These are phyloP conservation scores for Porites cylindrica DNA, from an alignment of 92 coral and sea anemone species.

Conservation along the genomic window DNA sequence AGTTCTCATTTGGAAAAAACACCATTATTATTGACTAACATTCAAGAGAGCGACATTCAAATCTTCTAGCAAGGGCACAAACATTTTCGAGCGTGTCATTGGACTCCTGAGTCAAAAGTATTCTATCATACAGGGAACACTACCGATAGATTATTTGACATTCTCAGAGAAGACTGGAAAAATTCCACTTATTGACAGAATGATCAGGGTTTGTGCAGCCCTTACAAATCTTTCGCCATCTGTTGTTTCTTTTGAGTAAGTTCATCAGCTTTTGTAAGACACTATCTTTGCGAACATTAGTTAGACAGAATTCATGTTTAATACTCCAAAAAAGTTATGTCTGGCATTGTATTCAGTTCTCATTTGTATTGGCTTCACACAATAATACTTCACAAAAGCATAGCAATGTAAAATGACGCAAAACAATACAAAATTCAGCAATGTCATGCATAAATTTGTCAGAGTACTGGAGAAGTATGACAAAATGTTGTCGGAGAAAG, in stretches of 20 bases:
- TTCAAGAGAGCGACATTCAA: slow-evolving; percentile 22
- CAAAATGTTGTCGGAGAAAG: too few species aligned
- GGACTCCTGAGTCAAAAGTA: slow-evolving; percentile 47
- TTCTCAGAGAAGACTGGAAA: neutral
- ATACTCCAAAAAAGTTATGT: too few species aligned
- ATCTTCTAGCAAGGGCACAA: slow-evolving; percentile 14
- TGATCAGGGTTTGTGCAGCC: neutral
- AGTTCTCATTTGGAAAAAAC: neutral
- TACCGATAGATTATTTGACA: slow-evolving; percentile 33
- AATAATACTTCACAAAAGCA: too few species aligned
- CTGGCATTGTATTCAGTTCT: too few species aligned
- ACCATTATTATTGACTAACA: slow-evolving; percentile 3
- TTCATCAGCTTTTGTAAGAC: neutral
- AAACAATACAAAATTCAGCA: too few species aligned
- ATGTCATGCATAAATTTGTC: too few species aligned
- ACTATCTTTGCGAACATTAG: neutral
- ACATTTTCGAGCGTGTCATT: slow-evolving; percentile 32
- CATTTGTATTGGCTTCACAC: too few species aligned
- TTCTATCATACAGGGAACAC: slow-evolving; percentile 26
- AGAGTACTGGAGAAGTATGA: too few species aligned
- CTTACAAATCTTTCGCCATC: neutral
- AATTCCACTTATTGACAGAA: neutral
- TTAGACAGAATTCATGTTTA: neutral
- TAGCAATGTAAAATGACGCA: too few species aligned
- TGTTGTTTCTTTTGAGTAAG: neutral